Percentiles rank a stretch among this genome's conserved stretches.
These are phyloP conservation scores for Nanorana parkeri DNA, from an alignment of 2,113 vertebrate species.

Conservation along the genomic window DNA sequence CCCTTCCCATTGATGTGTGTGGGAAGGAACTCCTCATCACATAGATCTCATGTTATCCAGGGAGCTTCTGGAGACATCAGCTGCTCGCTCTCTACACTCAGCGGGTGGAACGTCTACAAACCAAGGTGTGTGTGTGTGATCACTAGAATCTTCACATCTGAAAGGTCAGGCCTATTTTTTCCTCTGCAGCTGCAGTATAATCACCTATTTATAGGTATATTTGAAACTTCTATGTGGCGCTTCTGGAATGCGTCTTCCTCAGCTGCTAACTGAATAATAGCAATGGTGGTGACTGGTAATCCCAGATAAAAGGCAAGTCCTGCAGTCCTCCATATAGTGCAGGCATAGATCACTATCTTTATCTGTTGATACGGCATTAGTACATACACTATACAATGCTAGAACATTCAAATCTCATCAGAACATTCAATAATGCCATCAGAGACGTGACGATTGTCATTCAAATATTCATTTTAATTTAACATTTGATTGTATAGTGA, in stretches of 20 bases:
- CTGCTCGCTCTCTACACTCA: neutral
- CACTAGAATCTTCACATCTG: neutral
- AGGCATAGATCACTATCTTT: no score
- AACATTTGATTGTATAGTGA: no score
- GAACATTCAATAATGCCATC: no score
- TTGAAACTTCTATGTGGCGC: neutral
- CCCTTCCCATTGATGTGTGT: no score
- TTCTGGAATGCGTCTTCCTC: no score
- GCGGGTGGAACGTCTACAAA: neutral
- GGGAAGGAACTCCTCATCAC: no score
- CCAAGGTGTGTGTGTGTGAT: neutral
- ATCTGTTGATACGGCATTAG: no score
- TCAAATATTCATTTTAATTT: no score
- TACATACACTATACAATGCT: no score
- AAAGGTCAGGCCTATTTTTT: slow-evolving; percentile 9
- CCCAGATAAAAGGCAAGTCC: neutral
- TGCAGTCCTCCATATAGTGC: neutral
- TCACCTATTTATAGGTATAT: neutral
- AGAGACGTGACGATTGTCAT: no score
- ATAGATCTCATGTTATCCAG: no score
- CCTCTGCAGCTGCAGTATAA: neutral
- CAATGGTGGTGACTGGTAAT: neutral
- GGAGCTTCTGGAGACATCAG: neutral
- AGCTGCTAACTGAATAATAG: neutral
- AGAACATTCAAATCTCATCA: no score